Evolutionary conservation across 2,888 invertebrate genomes (phyloP).

Genomic region (Belgica antarctica): DNA sequence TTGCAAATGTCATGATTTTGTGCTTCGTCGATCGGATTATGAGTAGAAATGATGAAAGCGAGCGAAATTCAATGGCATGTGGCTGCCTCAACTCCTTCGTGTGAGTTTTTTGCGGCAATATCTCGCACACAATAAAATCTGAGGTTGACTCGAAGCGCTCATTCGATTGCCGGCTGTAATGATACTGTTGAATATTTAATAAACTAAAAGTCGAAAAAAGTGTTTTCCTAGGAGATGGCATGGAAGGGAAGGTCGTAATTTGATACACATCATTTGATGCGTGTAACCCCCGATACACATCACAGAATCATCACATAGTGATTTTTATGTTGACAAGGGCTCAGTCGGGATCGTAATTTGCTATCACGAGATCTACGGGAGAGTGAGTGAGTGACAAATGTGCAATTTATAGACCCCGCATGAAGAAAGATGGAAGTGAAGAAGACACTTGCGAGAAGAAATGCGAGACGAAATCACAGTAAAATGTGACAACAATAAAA

Average conservation of each 20-base stretch:
- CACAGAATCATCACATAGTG: background rate
- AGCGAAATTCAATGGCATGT: too few relatives aligned
- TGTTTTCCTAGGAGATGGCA: background rate
- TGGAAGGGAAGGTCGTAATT: slow-evolving; percentile 30
- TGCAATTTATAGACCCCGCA: slow-evolving; percentile 7
- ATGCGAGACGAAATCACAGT: background rate
- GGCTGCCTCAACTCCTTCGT: background rate
- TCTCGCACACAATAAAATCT: slow-evolving; percentile 3
- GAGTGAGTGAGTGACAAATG: background rate
- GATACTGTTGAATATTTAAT: slow-evolving; percentile 39
- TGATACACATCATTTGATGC: slow-evolving; percentile 41
- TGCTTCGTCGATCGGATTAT: too few relatives aligned
- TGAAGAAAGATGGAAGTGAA: background rate
- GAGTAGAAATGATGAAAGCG: background rate
- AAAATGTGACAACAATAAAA: slow-evolving; percentile 34
- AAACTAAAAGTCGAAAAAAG: slow-evolving; percentile 6
- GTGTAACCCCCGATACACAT: background rate
- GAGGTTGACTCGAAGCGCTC: background rate
- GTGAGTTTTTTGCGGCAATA: background rate
- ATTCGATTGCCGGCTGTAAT: slow-evolving; percentile 15
- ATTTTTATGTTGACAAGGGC: slow-evolving; percentile 4
- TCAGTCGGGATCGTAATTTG: background rate
- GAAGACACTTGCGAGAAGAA: background rate
- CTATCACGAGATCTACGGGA: background rate
- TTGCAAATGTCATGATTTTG: background rate